Conservation (phyloP, 2,888 invertebrate species). For the Ichneumoninae sp. region DNA sequence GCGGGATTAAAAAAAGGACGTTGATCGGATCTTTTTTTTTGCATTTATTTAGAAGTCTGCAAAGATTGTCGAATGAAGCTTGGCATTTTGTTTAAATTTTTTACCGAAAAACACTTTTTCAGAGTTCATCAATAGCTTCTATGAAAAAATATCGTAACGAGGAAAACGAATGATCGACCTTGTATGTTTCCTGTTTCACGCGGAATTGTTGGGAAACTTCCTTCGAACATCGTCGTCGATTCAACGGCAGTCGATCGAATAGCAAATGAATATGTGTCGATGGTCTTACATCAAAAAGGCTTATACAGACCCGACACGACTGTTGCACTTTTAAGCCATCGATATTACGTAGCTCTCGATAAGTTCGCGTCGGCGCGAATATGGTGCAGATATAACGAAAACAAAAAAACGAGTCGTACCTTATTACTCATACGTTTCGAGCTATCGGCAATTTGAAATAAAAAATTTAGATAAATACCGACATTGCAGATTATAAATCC, state of each 20-base stretch:
- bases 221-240: not conserved
- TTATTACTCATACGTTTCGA: slow-evolving; percentile 22
- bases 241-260: not conserved
- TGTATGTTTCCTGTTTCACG: not conserved
- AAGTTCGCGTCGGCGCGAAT: slow-evolving; percentile 26
- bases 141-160: not conserved
- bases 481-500: slow-evolving; percentile 15
- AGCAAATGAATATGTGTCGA: not conserved
- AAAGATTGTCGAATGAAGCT: not conserved
- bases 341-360: slow-evolving; percentile 10
- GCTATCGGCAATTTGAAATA: slow-evolving; percentile 20
- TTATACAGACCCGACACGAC: not conserved
- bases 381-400: not conserved
- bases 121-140: not conserved
- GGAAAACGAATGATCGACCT: slow-evolving; percentile 1
- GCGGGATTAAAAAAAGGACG: not conserved
- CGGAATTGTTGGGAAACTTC: not conserved
- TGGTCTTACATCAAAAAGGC: not conserved
- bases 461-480: slow-evolving; percentile 29
- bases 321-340: not conserved
- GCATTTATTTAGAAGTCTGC: not conserved
- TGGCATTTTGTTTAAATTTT: not conserved
- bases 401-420: slow-evolving; percentile 25
- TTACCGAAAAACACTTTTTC: not conserved
- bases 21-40: not conserved